Percentiles rank a stretch among this genome's conserved stretches.
Conservation (phyloP, 1,140 invertebrate genomes). For the Bombus impatiens region DNA sequence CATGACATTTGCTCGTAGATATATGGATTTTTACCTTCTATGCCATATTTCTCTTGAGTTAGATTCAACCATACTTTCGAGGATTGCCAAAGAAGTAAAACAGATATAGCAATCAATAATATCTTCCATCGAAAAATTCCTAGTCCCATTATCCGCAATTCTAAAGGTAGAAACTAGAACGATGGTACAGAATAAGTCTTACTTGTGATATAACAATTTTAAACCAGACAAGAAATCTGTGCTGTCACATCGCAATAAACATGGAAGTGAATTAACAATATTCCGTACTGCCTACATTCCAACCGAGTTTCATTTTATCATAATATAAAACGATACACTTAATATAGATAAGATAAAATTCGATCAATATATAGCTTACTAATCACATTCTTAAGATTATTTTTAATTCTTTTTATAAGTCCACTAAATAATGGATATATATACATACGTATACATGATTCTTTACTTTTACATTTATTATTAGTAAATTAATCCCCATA, state of each 20-base stretch:
- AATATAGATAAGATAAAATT: neutral
- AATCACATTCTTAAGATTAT: neutral
- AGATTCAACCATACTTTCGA: conserved; percentile 62
- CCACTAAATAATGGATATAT: neutral
- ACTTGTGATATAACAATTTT: conserved; percentile 11
- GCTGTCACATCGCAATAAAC: conserved; percentile 13
- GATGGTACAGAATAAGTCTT: neutral
- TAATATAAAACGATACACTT: neutral
- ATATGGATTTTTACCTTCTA: conserved; percentile 50
- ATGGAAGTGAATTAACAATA: conserved; percentile 4
- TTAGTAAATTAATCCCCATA: neutral
- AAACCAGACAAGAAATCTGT: neutral
- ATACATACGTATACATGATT: neutral
- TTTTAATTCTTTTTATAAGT: neutral
- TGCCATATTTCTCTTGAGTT: conserved; percentile 22
- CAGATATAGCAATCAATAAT: conserved; percentile 47
- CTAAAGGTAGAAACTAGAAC: neutral
- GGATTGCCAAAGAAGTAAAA: conserved; percentile 70
- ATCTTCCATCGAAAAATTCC: conserved; percentile 66
- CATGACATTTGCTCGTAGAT: neutral
- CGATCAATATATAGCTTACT: neutral
- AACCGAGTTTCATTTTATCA: neutral
- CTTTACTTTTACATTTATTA: neutral
- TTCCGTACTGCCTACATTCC: neutral
- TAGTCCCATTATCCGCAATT: conserved; percentile 63